Base-by-base conservation (phyloP, 2,888 invertebrate genomes). In the Coronaproctus castanopsis region DNA sequence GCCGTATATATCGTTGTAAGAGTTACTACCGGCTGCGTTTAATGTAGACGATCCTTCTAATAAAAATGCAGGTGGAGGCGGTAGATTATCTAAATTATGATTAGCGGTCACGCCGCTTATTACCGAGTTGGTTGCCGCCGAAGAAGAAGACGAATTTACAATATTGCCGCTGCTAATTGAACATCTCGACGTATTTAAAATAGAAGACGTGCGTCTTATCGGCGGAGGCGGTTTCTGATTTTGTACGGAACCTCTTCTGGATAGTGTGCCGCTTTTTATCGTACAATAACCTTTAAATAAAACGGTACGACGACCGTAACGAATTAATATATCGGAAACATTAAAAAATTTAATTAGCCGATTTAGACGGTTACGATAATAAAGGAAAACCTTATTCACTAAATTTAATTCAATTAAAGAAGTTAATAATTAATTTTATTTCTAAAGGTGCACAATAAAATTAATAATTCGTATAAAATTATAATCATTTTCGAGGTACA, bases 1-100 rank as follows among this genome's bases (percentile, higher is more conserved):
- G 36, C 36, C 36, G 36, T 36, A 36, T 8, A 36, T 36, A 14
- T 36, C 36, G 36, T 36, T 8, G 8, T 5, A 36, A 36, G 5
- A 8, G 8, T 5, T 8, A 5, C 8, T 8, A 36, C 36, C 36
- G 36, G 36, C 5, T 8, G 36, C 36, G 5, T 8, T 14, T 36
- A 14, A 5, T 14, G 36, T 14, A 8, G 36, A 36, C 50, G 60
- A 24, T 5, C 52, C 55, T 36, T 84, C 83, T 59, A 86, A 71
- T n/a, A 86, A 72, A 69, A 84, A 86, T 1, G 85, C 83, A 0
- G 86, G 86, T 19, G 86, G 86, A 1, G 86, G 85, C 3, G 85
- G 86, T 61, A 85, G 71, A 67, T 80, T 74, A 65, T 77, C 77
- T 66, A 76, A 68, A 63, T 74, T 75, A 24, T 75, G 74, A 52